Conservation (phyloP, 2,888 invertebrate species). For the Polydrusus cervinus region DNA sequence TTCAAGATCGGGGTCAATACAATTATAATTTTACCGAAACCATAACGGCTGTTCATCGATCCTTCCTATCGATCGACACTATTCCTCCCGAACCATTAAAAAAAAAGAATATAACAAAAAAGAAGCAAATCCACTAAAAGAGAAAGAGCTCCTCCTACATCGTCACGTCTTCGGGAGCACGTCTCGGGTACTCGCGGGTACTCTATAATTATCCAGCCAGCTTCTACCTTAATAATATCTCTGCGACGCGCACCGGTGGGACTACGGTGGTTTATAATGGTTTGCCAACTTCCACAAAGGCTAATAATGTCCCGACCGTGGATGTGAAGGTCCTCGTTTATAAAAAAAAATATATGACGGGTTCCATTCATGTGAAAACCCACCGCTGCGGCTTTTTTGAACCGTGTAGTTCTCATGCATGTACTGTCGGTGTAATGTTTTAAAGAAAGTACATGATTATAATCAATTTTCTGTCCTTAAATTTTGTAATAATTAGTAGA, state of each 20-base stretch:
- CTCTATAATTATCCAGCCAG: constrained; percentile 67
- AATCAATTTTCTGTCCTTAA: background rate
- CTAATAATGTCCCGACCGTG: constrained; percentile 49
- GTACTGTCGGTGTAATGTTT: background rate
- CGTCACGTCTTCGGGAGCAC: constrained; percentile 69
- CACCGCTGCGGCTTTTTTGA: constrained; percentile 5
- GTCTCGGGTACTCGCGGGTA: constrained; percentile 64
- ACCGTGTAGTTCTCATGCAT: constrained; percentile 34
- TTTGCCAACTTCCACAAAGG: constrained; percentile 55
- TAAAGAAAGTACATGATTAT: background rate
- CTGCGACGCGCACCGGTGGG: constrained; percentile 43
- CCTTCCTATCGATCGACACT: constrained; percentile 33
- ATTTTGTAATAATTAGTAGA: too few relatives aligned
- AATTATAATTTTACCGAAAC: too few relatives aligned
- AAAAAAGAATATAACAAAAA: constrained; percentile 26
- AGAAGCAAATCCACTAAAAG: constrained; percentile 24
- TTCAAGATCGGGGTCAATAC: too few relatives aligned
- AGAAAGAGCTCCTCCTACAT: constrained; percentile 61
- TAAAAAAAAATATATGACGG: constrained; percentile 33
- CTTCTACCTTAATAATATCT: constrained; percentile 66
- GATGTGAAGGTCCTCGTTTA: constrained; percentile 44
- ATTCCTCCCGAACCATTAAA: constrained; percentile 41
- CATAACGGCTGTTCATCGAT: constrained; percentile 25
- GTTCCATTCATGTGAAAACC: constrained; percentile 53
- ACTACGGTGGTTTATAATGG: constrained; percentile 52